Evolutionary conservation across 2,113 vertebrate species (phyloP), one percentile per base, ranked within the genome.

Genomic region (Cromileptes altivelis): DNA sequence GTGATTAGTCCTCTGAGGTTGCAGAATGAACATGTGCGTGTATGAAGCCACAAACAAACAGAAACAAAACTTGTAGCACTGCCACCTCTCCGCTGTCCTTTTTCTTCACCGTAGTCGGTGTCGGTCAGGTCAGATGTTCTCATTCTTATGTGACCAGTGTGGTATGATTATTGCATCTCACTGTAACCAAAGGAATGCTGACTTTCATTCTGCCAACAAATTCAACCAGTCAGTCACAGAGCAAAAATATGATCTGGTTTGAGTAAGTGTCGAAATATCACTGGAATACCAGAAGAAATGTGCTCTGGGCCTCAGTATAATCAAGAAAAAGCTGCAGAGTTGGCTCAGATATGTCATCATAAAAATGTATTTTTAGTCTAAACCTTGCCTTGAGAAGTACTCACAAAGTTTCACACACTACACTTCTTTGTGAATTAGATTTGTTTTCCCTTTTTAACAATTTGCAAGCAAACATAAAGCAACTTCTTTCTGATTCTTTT

Each of bases 351-450:
- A 61, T 86, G 80, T 92, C 86, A 78, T 92, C 86, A 88, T 94
- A 88, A 91, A 86, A 83, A 75, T 75, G 55, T 95, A 95, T 96
- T 95, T 96, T 95, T 95, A 95, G 94, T 78, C 49, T 86, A 42
- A 89, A 88, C 77, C 76, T 52, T 89, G 80, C 70, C 90, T 91
- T 83, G 83, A 91, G 86, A 94, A 83, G 82, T 73, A 19, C 84
- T 89, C 78, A 33, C 25, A 63, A 84, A 61, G 61, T 75, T 85
- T 86, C 69, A 45, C 19, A 42, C 52, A 2, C 74, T 62, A 6
- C 49, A 63, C 50, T 82, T 79, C 45, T 73, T 75, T 78, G 80
- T 84, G 83, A 88, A 92, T 88, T 57, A 61, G 76, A 83, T 88
- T 77, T 77, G 69, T 91, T 86, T 79, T 69, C 75, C 70, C 80